Percentiles rank a stretch among this genome's conserved stretches.
phyloP scores from a whole-genome alignment of 2,888 invertebrate species.

The Mythimna impura region DNA sequence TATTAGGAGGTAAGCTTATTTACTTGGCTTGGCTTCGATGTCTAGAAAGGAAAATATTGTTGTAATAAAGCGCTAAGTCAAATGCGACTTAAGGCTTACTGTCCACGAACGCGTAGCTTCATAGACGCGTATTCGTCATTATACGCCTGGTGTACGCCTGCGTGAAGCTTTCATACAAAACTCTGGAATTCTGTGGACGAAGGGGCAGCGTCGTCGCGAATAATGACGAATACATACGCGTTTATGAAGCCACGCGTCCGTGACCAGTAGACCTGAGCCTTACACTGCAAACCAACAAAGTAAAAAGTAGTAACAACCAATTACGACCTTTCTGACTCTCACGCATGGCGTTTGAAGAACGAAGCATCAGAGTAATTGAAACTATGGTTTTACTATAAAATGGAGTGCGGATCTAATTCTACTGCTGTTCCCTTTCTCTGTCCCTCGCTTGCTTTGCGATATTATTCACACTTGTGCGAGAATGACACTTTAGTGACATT shows the following conservation, averaged over 20 bases:
- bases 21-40: constrained; percentile 32
- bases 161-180: too few relatives aligned
- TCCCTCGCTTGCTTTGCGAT: constrained; percentile 58
- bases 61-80: background rate
- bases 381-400: background rate
- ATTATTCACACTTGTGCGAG: constrained; percentile 54
- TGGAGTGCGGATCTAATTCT: constrained; percentile 64
- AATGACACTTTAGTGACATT: constrained; percentile 52
- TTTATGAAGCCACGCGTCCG: too few relatives aligned
- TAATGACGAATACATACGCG: too few relatives aligned
- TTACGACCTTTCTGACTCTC: background rate
- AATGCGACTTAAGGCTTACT: background rate
- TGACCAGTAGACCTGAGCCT: too few relatives aligned
- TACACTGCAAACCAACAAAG: background rate
- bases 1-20: constrained; percentile 49
- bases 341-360: background rate
- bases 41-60: background rate
- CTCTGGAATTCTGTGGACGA: too few relatives aligned
- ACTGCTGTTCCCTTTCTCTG: constrained; percentile 68
- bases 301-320: background rate
- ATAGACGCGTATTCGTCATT: too few relatives aligned
- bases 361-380: background rate
- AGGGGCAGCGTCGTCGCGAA: too few relatives aligned
- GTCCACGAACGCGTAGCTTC: too few relatives aligned
- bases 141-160: too few relatives aligned